phyloP scores from a whole-genome alignment of 2,888 invertebrate genomes.

The Plagodis dolabraria region DNA sequence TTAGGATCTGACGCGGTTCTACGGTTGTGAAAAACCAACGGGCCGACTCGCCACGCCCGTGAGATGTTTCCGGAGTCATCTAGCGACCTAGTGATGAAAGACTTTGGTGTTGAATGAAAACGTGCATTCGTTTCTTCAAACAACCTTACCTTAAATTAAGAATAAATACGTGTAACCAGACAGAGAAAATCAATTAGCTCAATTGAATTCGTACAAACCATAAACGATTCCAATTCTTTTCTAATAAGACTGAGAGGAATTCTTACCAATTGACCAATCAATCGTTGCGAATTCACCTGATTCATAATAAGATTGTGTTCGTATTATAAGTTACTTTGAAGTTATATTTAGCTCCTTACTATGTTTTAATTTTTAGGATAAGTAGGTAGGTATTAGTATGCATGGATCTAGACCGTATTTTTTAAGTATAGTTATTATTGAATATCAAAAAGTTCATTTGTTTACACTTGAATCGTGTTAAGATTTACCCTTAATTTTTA shows the following conservation, averaged over 20 bases:
- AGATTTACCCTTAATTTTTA: not conserved
- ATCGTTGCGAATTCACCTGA: constrained; percentile 31
- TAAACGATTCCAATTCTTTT: constrained; percentile 33
- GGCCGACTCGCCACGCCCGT: constrained; percentile 53
- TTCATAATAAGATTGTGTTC: constrained; percentile 42
- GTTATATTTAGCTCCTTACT: constrained; percentile 31
- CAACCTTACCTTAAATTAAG: constrained; percentile 29
- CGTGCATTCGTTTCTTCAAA: constrained; percentile 31
- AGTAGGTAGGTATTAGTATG: constrained; percentile 13
- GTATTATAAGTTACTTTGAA: constrained; percentile 38
- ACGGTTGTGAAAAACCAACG: constrained; percentile 73
- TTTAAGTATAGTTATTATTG: not conserved
- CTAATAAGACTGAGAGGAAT: constrained; percentile 42
- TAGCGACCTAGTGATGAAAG: constrained; percentile 53
- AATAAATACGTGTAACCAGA: constrained; percentile 10
- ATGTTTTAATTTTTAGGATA: constrained; percentile 12
- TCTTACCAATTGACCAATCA: constrained; percentile 32
- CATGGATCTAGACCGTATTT: constrained; percentile 8
- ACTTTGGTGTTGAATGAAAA: constrained; percentile 47
- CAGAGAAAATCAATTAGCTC: constrained; percentile 41
- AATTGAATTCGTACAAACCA: constrained; percentile 63
- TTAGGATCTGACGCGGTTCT: constrained; percentile 52
- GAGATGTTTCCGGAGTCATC: constrained; percentile 47
- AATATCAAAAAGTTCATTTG: constrained; percentile 5
- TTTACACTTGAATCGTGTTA: not conserved